Conservation (phyloP, 1,140 invertebrate genomes). For the Drosophila novamexicana region DNA sequence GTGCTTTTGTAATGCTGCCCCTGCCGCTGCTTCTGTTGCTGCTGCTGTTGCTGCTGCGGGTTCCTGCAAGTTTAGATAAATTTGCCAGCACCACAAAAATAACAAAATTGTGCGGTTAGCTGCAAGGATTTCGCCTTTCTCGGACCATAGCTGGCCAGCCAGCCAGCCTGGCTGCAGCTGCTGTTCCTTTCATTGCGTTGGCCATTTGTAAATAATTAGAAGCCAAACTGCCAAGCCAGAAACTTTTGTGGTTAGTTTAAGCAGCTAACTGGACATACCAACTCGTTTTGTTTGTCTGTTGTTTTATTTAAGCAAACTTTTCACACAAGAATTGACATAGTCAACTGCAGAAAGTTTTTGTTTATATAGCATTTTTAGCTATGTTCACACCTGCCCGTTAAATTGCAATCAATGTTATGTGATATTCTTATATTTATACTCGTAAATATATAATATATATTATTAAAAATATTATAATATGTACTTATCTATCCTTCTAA, state of each 20-base stretch:
- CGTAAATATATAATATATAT: too few relatives aligned
- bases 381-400: background rate
- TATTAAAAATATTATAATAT: too few relatives aligned
- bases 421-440: too few relatives aligned
- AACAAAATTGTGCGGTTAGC: slow-evolving; percentile 69
- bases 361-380: background rate
- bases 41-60: slow-evolving; percentile 22
- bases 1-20: slow-evolving; percentile 22
- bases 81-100: slow-evolving; percentile 62
- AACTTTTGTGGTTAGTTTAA: slow-evolving; percentile 40
- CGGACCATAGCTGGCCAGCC: slow-evolving; percentile 1
- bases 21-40: slow-evolving; percentile 25
- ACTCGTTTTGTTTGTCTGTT: slow-evolving; percentile 11
- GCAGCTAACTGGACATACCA: slow-evolving; percentile 23
- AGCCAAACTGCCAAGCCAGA: slow-evolving; percentile 37
- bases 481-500: too few relatives aligned
- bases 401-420: too few relatives aligned
- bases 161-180: slow-evolving; percentile 25
- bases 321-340: background rate
- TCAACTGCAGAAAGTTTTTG: background rate
- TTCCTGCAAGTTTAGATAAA: slow-evolving; percentile 62
- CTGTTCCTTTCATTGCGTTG: slow-evolving; percentile 32
- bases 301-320: background rate
- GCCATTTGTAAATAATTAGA: slow-evolving; percentile 54
- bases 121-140: slow-evolving; percentile 51